These are phyloP conservation scores for Scrobipalpa costella DNA, from an alignment of 2,888 invertebrate species.

Conservation along the genomic window DNA sequence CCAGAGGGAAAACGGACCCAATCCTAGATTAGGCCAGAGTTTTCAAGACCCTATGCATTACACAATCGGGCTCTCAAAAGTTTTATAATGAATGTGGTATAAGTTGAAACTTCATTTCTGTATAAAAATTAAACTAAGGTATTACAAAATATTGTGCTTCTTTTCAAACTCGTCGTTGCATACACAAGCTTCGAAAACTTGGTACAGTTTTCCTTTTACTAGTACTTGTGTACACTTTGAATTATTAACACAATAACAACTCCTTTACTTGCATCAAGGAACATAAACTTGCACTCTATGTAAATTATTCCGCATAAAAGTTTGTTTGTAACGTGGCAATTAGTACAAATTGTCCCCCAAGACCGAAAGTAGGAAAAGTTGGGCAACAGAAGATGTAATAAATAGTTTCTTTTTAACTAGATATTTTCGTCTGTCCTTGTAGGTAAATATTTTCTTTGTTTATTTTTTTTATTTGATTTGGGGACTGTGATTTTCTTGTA, in stretches of 20 bases:
- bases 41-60: no score
- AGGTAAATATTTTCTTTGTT: no score
- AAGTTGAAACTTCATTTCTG: no score
- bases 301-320: constrained; percentile 36
- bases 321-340: constrained; percentile 38
- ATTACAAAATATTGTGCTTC: neutral
- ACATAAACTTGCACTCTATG: constrained; percentile 29
- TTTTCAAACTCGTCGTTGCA: neutral
- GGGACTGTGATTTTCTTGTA: no score
- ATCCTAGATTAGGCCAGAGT: no score
- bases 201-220: neutral
- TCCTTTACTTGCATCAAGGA: constrained; percentile 21
- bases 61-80: no score
- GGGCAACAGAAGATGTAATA: neutral
- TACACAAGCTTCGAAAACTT: neutral
- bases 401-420: no score
- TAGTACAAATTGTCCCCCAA: constrained; percentile 40
- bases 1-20: no score
- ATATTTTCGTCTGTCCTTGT: no score
- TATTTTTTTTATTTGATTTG: no score
- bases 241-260: constrained; percentile 20
- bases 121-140: neutral
- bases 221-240: constrained; percentile 2
- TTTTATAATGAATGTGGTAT: neutral
- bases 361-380: constrained; percentile 19